Percentiles rank a stretch among this genome's conserved stretches.
These are phyloP conservation scores for Atrina japonica DNA, from an alignment of 2,888 invertebrate genomes.

Conservation along the genomic window DNA sequence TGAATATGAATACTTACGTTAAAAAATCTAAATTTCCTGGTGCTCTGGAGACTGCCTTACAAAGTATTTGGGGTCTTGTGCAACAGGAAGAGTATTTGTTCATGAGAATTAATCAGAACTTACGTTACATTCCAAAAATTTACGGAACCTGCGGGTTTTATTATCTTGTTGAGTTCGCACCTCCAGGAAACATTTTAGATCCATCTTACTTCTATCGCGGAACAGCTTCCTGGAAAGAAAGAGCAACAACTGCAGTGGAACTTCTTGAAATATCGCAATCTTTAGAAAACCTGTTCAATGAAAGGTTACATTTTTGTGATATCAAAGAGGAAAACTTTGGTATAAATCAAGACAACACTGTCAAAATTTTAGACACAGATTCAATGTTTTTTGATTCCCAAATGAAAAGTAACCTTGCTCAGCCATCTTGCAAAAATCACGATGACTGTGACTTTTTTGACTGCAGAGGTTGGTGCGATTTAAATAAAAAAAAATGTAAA, in stretches of 20 bases:
- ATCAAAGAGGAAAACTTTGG: slow-evolving; percentile 87
- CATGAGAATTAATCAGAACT: slow-evolving; percentile 84
- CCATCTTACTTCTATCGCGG: slow-evolving; percentile 60
- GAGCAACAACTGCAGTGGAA: slow-evolving; percentile 78
- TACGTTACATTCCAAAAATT: slow-evolving; percentile 85
- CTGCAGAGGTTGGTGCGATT: slow-evolving; percentile 85
- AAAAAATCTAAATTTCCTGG: slow-evolving; percentile 20
- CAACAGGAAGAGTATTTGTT: slow-evolving; percentile 87
- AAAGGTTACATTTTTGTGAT: slow-evolving; percentile 86
- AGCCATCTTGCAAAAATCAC: slow-evolving; percentile 82
- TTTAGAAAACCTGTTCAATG: slow-evolving; percentile 84
- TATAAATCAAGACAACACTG: slow-evolving; percentile 77
- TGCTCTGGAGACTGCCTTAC: slow-evolving; percentile 35
- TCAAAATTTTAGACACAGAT: slow-evolving; percentile 85
- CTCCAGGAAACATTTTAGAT: slow-evolving; percentile 58
- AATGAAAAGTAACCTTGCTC: slow-evolving; percentile 53
- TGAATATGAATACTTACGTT: slow-evolving; percentile 45
- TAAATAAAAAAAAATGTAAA: slow-evolving; percentile 83
- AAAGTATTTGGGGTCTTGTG: slow-evolving; percentile 83
- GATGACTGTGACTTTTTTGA: slow-evolving; percentile 87
- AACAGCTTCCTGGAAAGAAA: slow-evolving; percentile 55
- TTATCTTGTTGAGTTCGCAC: slow-evolving; percentile 85
- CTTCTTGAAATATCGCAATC: slow-evolving; percentile 85
- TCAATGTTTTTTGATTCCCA: slow-evolving; percentile 84
- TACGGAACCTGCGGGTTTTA: slow-evolving; percentile 86